Conservation (phyloP, 2,888 invertebrate species). For the Linnaemya vulpina region DNA sequence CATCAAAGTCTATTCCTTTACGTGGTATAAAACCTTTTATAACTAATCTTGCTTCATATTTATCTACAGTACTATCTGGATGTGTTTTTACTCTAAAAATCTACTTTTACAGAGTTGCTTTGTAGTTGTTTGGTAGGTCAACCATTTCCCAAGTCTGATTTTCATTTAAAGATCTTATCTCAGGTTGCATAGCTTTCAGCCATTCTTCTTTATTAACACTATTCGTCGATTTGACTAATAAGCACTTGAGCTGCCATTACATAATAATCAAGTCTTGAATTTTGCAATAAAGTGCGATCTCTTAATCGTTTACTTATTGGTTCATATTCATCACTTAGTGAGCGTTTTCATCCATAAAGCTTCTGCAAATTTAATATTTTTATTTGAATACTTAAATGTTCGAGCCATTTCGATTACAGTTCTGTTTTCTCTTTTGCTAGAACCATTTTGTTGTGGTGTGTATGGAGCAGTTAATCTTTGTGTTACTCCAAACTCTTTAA, state of each 20-base stretch:
- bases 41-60: slow-evolving; percentile 28
- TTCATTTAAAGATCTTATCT: slow-evolving; percentile 14
- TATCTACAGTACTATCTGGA: slow-evolving; percentile 23
- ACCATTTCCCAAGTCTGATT: slow-evolving; percentile 9
- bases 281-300: slow-evolving; percentile 5
- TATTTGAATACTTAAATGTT: slow-evolving; percentile 23
- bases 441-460: slow-evolving; percentile 6
- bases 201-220: not conserved
- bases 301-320: slow-evolving; percentile 25
- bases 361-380: no score
- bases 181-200: slow-evolving; percentile 67
- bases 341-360: not conserved
- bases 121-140: not conserved
- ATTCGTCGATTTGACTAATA: slow-evolving; percentile 14
- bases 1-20: slow-evolving; percentile 60
- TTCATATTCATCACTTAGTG: not conserved
- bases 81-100: slow-evolving; percentile 1
- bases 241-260: slow-evolving; percentile 11
- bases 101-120: not conserved
- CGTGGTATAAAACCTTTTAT: slow-evolving; percentile 72
- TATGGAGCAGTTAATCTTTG: slow-evolving; percentile 11
- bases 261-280: slow-evolving; percentile 22
- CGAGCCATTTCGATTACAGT: slow-evolving; percentile 49
- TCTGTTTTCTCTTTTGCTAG: slow-evolving; percentile 1
- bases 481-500: not conserved